Evolutionary conservation across 2,113 vertebrate genomes (phyloP).

Genomic region (Colaptes auratus): DNA sequence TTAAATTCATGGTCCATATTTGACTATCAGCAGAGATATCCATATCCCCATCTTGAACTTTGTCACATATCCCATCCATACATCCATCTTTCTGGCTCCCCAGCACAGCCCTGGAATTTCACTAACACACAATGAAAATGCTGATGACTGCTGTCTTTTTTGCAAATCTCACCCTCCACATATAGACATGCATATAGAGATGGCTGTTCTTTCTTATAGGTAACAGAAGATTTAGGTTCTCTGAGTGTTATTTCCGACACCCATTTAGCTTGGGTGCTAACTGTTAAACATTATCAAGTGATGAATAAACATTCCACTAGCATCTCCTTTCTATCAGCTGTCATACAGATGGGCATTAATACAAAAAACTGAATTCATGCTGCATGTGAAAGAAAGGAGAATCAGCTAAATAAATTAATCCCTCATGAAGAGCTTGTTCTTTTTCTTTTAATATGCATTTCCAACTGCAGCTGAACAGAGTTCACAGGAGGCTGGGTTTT

Average conservation of each 20-base stretch:
- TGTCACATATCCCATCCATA: not conserved
- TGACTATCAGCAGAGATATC: not conserved
- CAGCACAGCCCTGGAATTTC: not conserved
- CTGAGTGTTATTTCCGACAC: not conserved
- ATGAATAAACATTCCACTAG: not conserved
- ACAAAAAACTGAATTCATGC: not conserved
- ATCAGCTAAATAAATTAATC: not conserved
- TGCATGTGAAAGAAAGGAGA: not conserved
- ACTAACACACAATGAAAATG: not conserved
- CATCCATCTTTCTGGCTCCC: not conserved
- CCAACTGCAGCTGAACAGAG: not conserved
- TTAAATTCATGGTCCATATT: not conserved
- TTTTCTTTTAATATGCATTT: not conserved
- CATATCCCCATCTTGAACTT: not conserved
- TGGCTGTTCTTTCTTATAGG: not conserved
- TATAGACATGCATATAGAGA: not conserved
- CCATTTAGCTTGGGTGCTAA: not conserved
- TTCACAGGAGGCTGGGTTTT: not conserved
- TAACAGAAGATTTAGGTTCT: not conserved
- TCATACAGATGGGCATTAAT: not conserved
- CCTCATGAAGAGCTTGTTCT: not conserved
- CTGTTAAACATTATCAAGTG: not conserved
- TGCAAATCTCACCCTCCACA: not conserved
- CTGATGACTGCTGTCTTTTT: not conserved
- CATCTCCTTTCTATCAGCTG: not conserved